Evolutionary conservation across 2,113 vertebrate genomes (phyloP).

Genomic region (Terrapene triunguis): DNA sequence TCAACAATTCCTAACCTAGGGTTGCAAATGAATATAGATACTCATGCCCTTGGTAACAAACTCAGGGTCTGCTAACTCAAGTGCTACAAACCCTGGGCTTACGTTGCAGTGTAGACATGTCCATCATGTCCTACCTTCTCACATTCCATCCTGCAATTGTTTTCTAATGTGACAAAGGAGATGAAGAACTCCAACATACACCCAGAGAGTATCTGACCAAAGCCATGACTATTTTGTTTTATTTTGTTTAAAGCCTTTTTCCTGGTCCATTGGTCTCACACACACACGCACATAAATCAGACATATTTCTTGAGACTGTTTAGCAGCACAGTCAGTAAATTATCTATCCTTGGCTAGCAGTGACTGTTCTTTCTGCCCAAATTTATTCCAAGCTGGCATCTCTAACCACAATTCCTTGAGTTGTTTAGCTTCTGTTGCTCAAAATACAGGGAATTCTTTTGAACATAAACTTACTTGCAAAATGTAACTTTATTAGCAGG

Average conservation of each 20-base stretch:
- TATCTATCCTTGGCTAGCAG: neutral
- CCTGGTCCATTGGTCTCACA: neutral
- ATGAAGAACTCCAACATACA: neutral
- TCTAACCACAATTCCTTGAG: neutral
- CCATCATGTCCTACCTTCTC: rapidly evolving
- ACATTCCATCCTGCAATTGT: neutral
- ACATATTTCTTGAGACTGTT: neutral
- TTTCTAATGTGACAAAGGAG: rapidly evolving
- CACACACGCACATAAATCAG: rapidly evolving
- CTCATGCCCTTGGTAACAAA: neutral
- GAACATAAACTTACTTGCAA: neutral
- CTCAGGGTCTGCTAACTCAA: neutral
- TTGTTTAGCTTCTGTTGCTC: constrained; percentile 18
- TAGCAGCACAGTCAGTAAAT: neutral
- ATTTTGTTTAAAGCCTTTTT: neutral
- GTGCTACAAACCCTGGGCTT: neutral
- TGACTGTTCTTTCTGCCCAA: neutral
- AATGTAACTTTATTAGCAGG: neutral
- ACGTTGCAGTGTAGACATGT: neutral
- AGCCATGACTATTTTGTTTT: neutral
- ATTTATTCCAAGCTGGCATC: constrained; percentile 21
- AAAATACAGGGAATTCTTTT: constrained; percentile 14
- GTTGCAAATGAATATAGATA: neutral
- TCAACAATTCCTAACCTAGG: neutral
- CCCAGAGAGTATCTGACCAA: neutral